Evolutionary conservation across 2,888 invertebrate genomes (phyloP), one percentile per base, ranked within the genome.

Genomic region (Rhopalosiphum nymphaeae): DNA sequence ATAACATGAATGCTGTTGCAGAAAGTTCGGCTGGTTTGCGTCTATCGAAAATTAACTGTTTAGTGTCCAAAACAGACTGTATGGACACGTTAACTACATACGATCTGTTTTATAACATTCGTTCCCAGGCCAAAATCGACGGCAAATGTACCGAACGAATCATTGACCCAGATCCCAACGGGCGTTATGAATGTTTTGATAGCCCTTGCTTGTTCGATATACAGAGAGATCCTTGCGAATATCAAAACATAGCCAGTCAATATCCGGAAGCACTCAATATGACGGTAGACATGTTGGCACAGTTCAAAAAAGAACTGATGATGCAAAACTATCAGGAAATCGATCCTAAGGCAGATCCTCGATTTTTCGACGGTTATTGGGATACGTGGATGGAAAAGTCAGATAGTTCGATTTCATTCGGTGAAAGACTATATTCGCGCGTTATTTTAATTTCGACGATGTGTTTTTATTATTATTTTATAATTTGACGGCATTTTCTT

Each of bases 371-470:
- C 29, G 94, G 94, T 9, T 95, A 94, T 67, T 93, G 92, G 91
- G 94, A 90, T 1, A 94, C 91, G 67, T 94, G 94, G 95, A 96
- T 44, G 90, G 94, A 94, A 3, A 21, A 36, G 10, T 46, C 46
- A 21, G 78, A 11, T 3, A 10, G 86, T 49, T 49, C 90, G 7
- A 53, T 86, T 61, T n/a, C 67, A 11, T 25, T 25, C 11, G 10
- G 36, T 9, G 78, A 36, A 36, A 5, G 0, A 25, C 3, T 4
- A 36, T 26, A 91, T 36, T 36, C 49, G 13, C 26, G 21, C 36
- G 78, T 78, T n/a, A 36, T 78, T 25, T 13, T 49, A 78, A 25
- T 91, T 42, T 53, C 36, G 0, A 78, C 10, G 25, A n/a, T 21
- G 46, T 89, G 42, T 61, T 44, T 89, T 89, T 89, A 89, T 89